Base-by-base conservation (phyloP, 1,140 invertebrate species). In the Vanessa atalanta region DNA sequence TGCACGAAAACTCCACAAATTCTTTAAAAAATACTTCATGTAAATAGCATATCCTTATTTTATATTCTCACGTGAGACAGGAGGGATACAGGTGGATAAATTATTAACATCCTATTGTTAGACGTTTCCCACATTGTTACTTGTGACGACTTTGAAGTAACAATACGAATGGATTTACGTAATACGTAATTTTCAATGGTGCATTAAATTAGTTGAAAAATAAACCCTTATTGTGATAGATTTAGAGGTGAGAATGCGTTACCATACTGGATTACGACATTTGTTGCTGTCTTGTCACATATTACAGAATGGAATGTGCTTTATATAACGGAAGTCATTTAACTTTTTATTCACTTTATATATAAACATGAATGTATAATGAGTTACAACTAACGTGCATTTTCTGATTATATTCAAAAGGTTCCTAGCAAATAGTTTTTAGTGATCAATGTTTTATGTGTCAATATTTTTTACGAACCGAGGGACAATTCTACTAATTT, bases 81-180 rank as follows among this genome's bases (percentile, higher is more conserved):
- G n/a, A 66, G 60, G 57, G 61, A 72, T 65, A 73, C 73, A 65
- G 72, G 73, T 75, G 66, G 66, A 75, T 72, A 78, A 74, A 75
- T 72, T 66, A 75, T 71, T 78, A 75, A 75, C 65, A 51, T 57
- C 43, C 76, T 57, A 78, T 78, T 75, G 76, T 78, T 51, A 72
- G 20, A 53, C n/a, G 47, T 48, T 78, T 78, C 76, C 70, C 76
- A 78, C 76, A 78, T 60, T 77, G 71, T 73, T 72, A 75, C 70
- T 65, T 48, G 37, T 47, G 73, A 78, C 72, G 76, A 72, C 69
- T 78, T 72, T 50, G 65, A 63, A 47, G 43, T 70, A 78, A 78
- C 76, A 75, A 78, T 78, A 65, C 55, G 48, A 61, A 60, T 47
- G 43, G 66, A 61, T 75, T 75, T 78, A 78, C 76, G 76, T 78